Evolutionary conservation across 2,888 invertebrate species (phyloP), one percentile per base, ranked within the genome.

Genomic region (Eueremaeus valkanovi): DNA sequence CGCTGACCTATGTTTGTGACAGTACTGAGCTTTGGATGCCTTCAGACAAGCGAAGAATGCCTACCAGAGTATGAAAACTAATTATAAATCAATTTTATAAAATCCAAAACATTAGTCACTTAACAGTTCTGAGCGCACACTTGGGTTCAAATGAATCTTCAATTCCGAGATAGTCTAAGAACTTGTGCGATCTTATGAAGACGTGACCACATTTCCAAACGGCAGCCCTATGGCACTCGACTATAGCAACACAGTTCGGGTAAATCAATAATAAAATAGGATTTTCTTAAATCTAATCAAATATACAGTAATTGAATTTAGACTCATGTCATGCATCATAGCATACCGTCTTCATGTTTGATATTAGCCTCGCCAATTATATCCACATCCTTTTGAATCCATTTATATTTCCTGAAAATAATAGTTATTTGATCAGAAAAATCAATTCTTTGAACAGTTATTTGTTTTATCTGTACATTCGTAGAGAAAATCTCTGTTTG

Each of bases 41-140:
- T 78, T 77, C 51, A 78, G 24, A 27, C 79, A 79, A 18, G 70
- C 75, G 40, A 78, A 79, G 42, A 79, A 79, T 11, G 79, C 79
- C 79, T 79, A 42, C n/a, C 6, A 18, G n/a, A 27, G 33, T 21
- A 66, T 66, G 18, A 36, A 29, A 58, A 24, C 27, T 3, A 58
- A 58, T 3, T 16, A 1, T 11, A 29, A 58, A 9, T 2, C 9
- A 58, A 31, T 31, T 9, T 51, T 21, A 18, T 3, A 55, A 55
- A 55, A 55, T 3, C 11, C 5, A 49, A 11, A 49, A 18, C 16
- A 49, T 8, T 3, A 24, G 21, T 9, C 3, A 9, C 73, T 77
- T 77, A 72, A 79, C 79, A 40, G 77, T 76, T 74, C 79, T 77
- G 13, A 78, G 73, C 0, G 77, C 77, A 70, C 79, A 79, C 45